Conservation (phyloP, 2,888 invertebrate genomes). For the Dysmachus trigonus region DNA sequence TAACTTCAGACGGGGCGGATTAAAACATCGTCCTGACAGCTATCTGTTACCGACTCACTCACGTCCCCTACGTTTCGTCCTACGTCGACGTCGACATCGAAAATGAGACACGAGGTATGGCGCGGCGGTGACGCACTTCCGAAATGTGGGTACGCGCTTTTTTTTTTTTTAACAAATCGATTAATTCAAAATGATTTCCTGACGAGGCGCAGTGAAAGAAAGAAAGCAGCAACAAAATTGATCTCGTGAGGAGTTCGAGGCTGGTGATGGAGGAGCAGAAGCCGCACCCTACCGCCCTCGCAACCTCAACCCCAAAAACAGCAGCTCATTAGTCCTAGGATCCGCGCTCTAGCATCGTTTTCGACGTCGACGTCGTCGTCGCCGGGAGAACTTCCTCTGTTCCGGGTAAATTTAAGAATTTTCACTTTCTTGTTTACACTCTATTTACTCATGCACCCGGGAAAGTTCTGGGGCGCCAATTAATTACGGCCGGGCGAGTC, state of each 20-base stretch:
- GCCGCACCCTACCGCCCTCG: not conserved
- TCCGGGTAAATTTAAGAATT: conserved; percentile 6
- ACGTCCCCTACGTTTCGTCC: not conserved
- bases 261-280: not conserved
- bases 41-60: not conserved
- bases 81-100: not conserved
- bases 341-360: too few relatives aligned
- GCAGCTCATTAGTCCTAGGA: not conserved
- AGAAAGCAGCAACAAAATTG: not conserved
- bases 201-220: not conserved
- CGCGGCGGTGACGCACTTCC: not conserved
- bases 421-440: conserved; percentile 25
- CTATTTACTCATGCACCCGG: conserved; percentile 21
- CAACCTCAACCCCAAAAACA: not conserved
- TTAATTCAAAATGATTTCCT: not conserved
- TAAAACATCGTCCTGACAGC: not conserved
- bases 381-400: not conserved
- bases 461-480: not conserved
- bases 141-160: not conserved
- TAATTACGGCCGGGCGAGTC: conserved; percentile 7
- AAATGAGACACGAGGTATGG: not conserved
- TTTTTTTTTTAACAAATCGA: not conserved
- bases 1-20: not conserved
- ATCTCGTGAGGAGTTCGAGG: not conserved
- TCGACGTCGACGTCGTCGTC: too few relatives aligned